Percentiles rank a stretch among this genome's conserved stretches.
Evolutionary conservation across 2,888 invertebrate genomes (phyloP).

Genomic region (Pyrgus malvae): DNA sequence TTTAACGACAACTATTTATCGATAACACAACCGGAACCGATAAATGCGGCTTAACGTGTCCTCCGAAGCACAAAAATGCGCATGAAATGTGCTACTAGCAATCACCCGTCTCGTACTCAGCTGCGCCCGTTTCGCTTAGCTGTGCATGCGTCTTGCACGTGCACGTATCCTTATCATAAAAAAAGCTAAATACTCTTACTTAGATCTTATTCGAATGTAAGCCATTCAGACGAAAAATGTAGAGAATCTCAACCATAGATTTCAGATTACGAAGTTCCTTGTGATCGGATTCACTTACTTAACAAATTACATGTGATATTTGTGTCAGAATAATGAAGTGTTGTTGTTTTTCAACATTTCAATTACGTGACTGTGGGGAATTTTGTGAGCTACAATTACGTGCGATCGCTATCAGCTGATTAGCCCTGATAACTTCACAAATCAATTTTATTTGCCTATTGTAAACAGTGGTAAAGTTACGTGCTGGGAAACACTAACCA

Average conservation of each 20-base stretch:
- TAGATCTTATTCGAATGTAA: too few relatives aligned
- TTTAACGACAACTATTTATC: too few relatives aligned
- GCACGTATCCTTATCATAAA: too few relatives aligned
- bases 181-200: too few relatives aligned
- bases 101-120: too few relatives aligned
- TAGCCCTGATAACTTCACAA: slow-evolving; percentile 10
- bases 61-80: too few relatives aligned
- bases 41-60: too few relatives aligned
- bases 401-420: slow-evolving; percentile 22
- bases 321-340: slow-evolving; percentile 6
- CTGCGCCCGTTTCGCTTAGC: too few relatives aligned
- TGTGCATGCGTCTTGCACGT: too few relatives aligned
- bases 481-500: slow-evolving; percentile 1
- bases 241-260: background rate
- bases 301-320: background rate
- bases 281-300: background rate
- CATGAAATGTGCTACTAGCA: too few relatives aligned
- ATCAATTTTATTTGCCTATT: slow-evolving; percentile 14
- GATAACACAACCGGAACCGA: too few relatives aligned
- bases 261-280: background rate
- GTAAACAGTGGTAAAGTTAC: slow-evolving; percentile 17
- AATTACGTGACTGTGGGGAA: slow-evolving; percentile 6
- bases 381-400: slow-evolving; percentile 12
- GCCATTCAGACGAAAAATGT: background rate
- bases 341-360: slow-evolving; percentile 13